Percentiles rank a stretch among this genome's conserved stretches.
phyloP scores from a whole-genome alignment of 2,888 invertebrate species.

The Dusona sp. region DNA sequence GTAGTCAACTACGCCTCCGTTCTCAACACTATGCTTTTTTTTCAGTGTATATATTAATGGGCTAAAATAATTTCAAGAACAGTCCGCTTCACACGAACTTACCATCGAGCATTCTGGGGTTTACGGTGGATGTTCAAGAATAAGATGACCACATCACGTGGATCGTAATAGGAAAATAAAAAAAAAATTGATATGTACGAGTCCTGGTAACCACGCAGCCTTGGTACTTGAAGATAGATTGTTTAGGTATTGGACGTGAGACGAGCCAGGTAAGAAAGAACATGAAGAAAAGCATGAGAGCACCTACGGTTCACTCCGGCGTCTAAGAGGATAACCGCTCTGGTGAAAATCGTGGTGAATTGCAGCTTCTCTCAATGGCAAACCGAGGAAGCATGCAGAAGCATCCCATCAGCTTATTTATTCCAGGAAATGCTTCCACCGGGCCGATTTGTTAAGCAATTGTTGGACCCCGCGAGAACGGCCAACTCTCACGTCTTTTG shows the following conservation, averaged over 20 bases:
- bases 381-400: conserved; percentile 21
- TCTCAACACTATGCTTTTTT: too few relatives aligned
- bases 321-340: conserved; percentile 61
- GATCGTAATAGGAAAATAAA: conserved; percentile 27
- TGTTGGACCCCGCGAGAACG: conserved; percentile 64
- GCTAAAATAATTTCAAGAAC: background rate
- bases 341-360: conserved; percentile 70
- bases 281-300: conserved; percentile 9
- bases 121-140: background rate
- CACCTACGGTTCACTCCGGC: conserved; percentile 31
- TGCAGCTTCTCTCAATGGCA: conserved; percentile 42
- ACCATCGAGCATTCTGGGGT: background rate
- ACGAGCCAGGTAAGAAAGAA: conserved; percentile 17
- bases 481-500: conserved; percentile 33
- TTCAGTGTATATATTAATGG: background rate
- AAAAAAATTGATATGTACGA: conserved; percentile 36
- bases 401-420: conserved; percentile 67
- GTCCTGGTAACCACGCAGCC: conserved; percentile 10
- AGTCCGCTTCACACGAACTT: conserved; percentile 3
- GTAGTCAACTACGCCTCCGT: too few relatives aligned
- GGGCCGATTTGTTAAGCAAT: conserved; percentile 74
- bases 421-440: conserved; percentile 72
- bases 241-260: background rate
- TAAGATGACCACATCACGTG: conserved; percentile 8
- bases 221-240: conserved; percentile 28